Percentiles rank a stretch among this genome's conserved stretches.
phyloP scores from a whole-genome alignment of 1,140 invertebrate species.

The Calliphora vicina region DNA sequence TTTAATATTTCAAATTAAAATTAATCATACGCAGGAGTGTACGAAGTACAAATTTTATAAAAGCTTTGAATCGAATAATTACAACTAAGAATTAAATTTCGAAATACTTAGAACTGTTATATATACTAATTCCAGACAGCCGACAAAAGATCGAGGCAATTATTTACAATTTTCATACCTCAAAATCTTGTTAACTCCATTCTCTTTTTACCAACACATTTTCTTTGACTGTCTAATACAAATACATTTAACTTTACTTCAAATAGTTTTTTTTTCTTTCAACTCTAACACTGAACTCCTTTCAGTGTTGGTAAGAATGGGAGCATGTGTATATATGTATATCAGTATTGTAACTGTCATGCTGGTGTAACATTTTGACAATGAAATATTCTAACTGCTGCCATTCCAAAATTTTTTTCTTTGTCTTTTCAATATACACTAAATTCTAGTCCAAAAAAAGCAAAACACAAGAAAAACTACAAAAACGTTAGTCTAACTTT shows the following conservation, averaged over 20 bases:
- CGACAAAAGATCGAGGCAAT: too few relatives aligned
- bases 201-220: neutral
- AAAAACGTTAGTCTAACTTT: conserved; percentile 51
- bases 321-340: neutral
- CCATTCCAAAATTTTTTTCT: neutral
- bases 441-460: neutral
- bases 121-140: too few relatives aligned
- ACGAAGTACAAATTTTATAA: neutral
- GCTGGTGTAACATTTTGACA: neutral
- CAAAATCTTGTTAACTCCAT: too few relatives aligned
- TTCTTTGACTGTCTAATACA: neutral
- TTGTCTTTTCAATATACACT: conserved; percentile 11
- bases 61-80: too few relatives aligned
- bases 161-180: too few relatives aligned
- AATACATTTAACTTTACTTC: neutral
- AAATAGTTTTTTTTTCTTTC: neutral
- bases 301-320: neutral
- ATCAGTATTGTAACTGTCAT: neutral
- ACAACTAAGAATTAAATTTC: too few relatives aligned
- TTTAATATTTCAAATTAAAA: neutral
- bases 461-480: neutral
- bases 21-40: neutral
- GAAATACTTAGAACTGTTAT: too few relatives aligned
- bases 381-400: conserved; percentile 15
- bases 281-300: neutral